Conservation (phyloP, 2,113 vertebrate species). For the Setophaga kirtlandii region DNA sequence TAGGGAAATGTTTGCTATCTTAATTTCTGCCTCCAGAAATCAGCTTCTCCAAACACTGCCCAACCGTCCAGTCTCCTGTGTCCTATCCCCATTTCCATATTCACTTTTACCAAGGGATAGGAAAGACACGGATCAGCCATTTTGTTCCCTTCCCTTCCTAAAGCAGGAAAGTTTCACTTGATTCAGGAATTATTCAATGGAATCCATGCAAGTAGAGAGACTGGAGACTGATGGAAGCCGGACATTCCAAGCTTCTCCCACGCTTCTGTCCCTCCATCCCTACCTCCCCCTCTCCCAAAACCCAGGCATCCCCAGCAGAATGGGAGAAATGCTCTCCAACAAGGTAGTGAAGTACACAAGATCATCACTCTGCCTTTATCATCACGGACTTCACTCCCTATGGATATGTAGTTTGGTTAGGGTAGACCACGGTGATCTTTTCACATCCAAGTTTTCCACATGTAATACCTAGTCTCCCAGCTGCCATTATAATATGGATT, state of each 20-base stretch:
- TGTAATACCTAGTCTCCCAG: background rate
- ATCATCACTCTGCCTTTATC: background rate
- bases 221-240: background rate
- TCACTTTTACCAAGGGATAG: background rate
- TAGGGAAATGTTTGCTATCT: background rate
- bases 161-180: background rate
- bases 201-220: background rate
- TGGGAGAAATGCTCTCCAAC: background rate
- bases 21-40: background rate
- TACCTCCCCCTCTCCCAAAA: background rate
- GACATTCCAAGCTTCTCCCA: background rate
- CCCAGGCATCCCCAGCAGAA: background rate
- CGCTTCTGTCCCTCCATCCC: background rate
- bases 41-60: background rate
- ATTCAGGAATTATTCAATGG: background rate
- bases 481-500: background rate
- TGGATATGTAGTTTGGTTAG: background rate
- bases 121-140: background rate
- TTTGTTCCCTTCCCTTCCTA: background rate
- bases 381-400: rapidly evolving
- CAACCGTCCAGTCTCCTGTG: background rate
- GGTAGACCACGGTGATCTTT: background rate
- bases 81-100: background rate
- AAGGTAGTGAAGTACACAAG: background rate
- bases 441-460: background rate